These are phyloP conservation scores for Taenioides sp. DNA, from an alignment of 2,797 vertebrate genomes.

Conservation along the genomic window DNA sequence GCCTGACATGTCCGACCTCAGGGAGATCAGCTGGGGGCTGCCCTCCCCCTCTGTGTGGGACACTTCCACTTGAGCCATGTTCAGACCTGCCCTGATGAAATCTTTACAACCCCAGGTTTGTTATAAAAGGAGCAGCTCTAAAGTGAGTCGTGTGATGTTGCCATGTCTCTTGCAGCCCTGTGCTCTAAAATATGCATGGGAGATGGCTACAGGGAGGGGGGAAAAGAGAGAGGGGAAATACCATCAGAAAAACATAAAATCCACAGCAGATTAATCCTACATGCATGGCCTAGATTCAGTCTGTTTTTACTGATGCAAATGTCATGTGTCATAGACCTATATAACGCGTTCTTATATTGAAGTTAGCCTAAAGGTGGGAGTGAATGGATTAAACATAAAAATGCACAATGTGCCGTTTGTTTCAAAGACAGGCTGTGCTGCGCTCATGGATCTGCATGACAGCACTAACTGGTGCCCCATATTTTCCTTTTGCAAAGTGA, in stretches of 20 bases:
- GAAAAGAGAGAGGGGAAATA: not conserved
- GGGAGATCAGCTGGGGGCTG: slow-evolving; percentile 79
- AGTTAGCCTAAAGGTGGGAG: not conserved
- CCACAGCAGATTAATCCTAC: slow-evolving; percentile 27
- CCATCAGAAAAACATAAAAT: slow-evolving; percentile 17
- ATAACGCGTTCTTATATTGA: not conserved
- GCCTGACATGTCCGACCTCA: slow-evolving; percentile 77
- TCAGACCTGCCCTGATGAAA: slow-evolving; percentile 25
- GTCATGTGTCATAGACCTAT: not conserved
- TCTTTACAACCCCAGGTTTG: not conserved
- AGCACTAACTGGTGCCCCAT: slow-evolving; percentile 7
- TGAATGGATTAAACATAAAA: slow-evolving; percentile 35
- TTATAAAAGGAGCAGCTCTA: slow-evolving; percentile 14
- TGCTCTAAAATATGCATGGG: not conserved
- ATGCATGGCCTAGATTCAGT: slow-evolving; percentile 42
- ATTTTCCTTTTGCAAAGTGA: not conserved
- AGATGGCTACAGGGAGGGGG: not conserved
- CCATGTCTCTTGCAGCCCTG: slow-evolving; percentile 22
- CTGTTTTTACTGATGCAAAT: slow-evolving; percentile 12
- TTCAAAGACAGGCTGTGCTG: slow-evolving; percentile 8
- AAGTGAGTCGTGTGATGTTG: slow-evolving; percentile 5
- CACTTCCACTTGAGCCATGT: slow-evolving; percentile 76
- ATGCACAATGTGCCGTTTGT: slow-evolving; percentile 6
- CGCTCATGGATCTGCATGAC: slow-evolving; percentile 21
- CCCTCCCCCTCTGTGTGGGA: slow-evolving; percentile 77